Percentiles rank a stretch among this genome's conserved stretches.
Evolutionary conservation across 2,797 vertebrate genomes (phyloP).

Genomic region (Sus cebifrons): DNA sequence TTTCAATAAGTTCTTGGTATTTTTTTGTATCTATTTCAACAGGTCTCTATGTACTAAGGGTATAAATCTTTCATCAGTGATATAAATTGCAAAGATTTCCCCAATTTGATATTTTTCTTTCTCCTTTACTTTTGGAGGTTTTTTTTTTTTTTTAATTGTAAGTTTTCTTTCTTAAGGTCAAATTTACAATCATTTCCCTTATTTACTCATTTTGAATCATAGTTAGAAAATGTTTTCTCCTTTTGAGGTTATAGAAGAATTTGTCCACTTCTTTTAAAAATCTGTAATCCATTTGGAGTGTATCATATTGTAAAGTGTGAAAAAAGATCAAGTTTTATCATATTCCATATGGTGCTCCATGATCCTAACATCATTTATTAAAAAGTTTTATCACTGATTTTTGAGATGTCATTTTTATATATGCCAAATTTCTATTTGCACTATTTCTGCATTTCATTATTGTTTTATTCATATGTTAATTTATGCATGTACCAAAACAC

Average conservation of each 20-base stretch:
- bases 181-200: not conserved
- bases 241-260: slow-evolving; percentile 5
- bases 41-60: not conserved
- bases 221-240: not conserved
- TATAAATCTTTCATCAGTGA: not conserved
- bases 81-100: slow-evolving; percentile 3
- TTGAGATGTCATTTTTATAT: slow-evolving; percentile 43
- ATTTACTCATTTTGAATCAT: not conserved
- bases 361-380: slow-evolving; percentile 34
- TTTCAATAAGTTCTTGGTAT: not conserved
- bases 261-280: not conserved
- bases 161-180: not conserved
- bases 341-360: slow-evolving; percentile 17
- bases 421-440: not conserved
- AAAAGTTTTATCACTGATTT: not conserved
- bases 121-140: not conserved
- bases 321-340: not conserved
- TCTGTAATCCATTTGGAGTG: not conserved
- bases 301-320: not conserved
- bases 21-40: not conserved
- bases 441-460: slow-evolving; percentile 1
- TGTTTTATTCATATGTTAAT: not conserved
- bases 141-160: slow-evolving; percentile 10
- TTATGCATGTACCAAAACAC: not conserved
- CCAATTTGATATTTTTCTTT: not conserved